phyloP scores from a whole-genome alignment of 2,113 vertebrate species.

The Paramormyrops kingsleyae region DNA sequence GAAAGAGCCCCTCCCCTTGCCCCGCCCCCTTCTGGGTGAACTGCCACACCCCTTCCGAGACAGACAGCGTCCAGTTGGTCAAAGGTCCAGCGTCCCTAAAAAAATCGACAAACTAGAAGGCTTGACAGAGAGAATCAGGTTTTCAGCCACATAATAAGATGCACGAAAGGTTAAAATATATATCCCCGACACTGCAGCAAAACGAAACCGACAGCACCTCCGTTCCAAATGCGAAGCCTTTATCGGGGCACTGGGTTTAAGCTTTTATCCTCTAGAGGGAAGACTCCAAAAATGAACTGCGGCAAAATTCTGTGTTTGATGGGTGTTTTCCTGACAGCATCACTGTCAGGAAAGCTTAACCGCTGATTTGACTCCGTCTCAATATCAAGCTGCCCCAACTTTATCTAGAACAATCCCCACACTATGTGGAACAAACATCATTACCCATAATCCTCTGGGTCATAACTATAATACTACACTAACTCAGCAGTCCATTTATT shows the following conservation, averaged over 20 bases:
- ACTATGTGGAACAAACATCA: slow-evolving; percentile 28
- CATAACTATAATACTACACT: slow-evolving; percentile 36
- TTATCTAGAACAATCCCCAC: slow-evolving; percentile 69
- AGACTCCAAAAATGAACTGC: background rate
- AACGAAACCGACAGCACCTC: slow-evolving; percentile 68
- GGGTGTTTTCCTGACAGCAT: background rate
- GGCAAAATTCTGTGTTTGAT: background rate
- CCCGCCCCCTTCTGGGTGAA: slow-evolving; percentile 59
- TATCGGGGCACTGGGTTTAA: slow-evolving; percentile 61
- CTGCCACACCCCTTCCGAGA: slow-evolving; percentile 95
- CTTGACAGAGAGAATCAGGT: slow-evolving; percentile 83
- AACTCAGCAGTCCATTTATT: slow-evolving; percentile 48
- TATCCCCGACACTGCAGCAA: slow-evolving; percentile 77
- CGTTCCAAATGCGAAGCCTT: slow-evolving; percentile 34
- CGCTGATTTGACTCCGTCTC: background rate
- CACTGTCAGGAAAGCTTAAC: background rate
- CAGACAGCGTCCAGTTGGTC: slow-evolving; percentile 99
- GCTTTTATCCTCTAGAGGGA: slow-evolving; percentile 5
- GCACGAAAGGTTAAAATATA: slow-evolving; percentile 57
- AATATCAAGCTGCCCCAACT: slow-evolving; percentile 46
- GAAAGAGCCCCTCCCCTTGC: slow-evolving; percentile 63
- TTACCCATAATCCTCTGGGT: slow-evolving; percentile 41
- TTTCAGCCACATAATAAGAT: slow-evolving; percentile 61
- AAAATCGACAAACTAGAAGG: slow-evolving; percentile 87
- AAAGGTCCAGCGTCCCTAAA: slow-evolving; percentile 99